phyloP scores from a whole-genome alignment of 2,797 vertebrate species.

The Semotilus atromaculatus region DNA sequence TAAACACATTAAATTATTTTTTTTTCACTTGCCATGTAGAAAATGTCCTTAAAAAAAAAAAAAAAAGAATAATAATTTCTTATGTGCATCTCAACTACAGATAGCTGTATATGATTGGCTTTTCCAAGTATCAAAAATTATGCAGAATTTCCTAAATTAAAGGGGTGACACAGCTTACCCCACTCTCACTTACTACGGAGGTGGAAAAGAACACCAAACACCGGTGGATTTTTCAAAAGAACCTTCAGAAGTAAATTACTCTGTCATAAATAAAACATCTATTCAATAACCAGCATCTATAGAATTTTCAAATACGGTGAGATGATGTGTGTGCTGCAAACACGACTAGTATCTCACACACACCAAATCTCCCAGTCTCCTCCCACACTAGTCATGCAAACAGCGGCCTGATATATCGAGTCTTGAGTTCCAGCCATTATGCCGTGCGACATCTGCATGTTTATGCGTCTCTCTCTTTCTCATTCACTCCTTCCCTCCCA shows the following conservation, averaged over 20 bases:
- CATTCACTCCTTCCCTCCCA: slow-evolving; percentile 50
- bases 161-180: not conserved
- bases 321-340: not conserved
- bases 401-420: slow-evolving; percentile 82
- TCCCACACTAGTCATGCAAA: slow-evolving; percentile 64
- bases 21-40: not conserved
- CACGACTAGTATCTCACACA: slow-evolving; percentile 4
- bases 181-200: not conserved
- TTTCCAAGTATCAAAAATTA: not conserved
- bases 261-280: not conserved
- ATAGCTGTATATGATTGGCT: not conserved
- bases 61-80: not conserved
- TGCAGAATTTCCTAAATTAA: not conserved
- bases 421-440: slow-evolving; percentile 88
- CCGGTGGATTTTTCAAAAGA: not conserved
- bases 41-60: not conserved
- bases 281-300: not conserved
- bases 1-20: not conserved
- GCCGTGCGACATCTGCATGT: slow-evolving; percentile 90
- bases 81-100: not conserved
- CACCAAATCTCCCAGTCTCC: slow-evolving; percentile 64
- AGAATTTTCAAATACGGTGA: not conserved
- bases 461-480: slow-evolving; percentile 76
- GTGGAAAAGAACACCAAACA: not conserved
- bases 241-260: not conserved